phyloP scores from a whole-genome alignment of 1,140 invertebrate species.

The Sogatella furcifera region DNA sequence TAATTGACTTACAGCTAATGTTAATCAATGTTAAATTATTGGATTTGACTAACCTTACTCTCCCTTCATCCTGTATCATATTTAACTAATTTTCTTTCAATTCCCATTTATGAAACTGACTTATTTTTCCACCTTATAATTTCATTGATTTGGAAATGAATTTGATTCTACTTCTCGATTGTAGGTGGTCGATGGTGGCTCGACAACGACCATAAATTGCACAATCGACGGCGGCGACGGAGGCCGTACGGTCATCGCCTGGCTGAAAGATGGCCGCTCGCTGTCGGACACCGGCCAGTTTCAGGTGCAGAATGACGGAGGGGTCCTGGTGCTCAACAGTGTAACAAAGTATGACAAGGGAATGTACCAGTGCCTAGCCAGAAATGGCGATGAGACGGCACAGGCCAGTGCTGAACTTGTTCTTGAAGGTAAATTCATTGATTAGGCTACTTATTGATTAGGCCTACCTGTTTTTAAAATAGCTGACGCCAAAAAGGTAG shows the following conservation, averaged over 20 bases:
- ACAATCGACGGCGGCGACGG: constrained; percentile 67
- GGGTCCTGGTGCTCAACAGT: constrained; percentile 48
- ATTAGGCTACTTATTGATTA: too few species aligned
- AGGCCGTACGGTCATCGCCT: constrained; percentile 53
- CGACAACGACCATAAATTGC: constrained; percentile 71
- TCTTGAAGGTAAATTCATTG: constrained; percentile 57
- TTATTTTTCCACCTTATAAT: too few species aligned
- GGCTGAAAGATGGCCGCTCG: constrained; percentile 70
- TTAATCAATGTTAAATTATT: too few species aligned
- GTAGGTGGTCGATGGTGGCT: constrained; percentile 73
- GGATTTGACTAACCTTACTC: too few species aligned
- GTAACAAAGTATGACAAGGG: constrained; percentile 68
- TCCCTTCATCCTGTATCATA: too few species aligned
- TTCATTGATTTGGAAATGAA: too few species aligned
- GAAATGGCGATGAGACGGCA: constrained; percentile 65
- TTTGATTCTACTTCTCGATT: constrained; percentile 22
- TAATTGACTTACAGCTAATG: too few species aligned
- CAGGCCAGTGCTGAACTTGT: constrained; percentile 73
- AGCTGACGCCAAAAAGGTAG: too few species aligned
- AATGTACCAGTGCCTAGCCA: constrained; percentile 80
- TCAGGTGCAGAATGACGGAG: constrained; percentile 20
- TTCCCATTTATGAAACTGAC: too few species aligned
- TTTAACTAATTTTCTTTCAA: too few species aligned
- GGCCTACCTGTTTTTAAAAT: too few species aligned
- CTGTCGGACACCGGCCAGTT: constrained; percentile 35